Percentiles rank a stretch among this genome's conserved stretches.
Evolutionary conservation across 2,888 invertebrate species (phyloP).

Genomic region (Lasioglossum figueresi): DNA sequence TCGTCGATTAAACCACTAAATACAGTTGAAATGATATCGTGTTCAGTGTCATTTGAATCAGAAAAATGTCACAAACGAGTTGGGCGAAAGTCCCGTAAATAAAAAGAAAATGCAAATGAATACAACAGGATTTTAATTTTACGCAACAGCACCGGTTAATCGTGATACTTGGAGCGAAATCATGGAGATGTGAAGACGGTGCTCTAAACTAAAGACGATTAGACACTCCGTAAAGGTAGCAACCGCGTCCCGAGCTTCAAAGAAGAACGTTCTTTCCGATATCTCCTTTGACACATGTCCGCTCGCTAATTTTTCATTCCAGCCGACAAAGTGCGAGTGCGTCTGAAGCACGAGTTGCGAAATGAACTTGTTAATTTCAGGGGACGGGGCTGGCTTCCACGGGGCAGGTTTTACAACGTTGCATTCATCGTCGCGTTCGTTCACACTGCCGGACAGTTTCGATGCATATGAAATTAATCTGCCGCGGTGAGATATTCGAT

Average conservation of each 20-base stretch:
- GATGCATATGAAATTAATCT: conserved; percentile 64
- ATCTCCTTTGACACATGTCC: conserved; percentile 14
- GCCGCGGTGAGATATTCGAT: conserved; percentile 32
- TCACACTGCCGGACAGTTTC: conserved; percentile 59
- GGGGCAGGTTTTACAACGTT: conserved; percentile 48
- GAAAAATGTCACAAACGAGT: no score
- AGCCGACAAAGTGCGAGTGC: conserved; percentile 7
- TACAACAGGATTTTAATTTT: no score
- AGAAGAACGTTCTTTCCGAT: conserved; percentile 8
- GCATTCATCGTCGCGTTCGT: conserved; percentile 33
- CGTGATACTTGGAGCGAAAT: no score
- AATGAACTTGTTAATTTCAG: conserved; percentile 62
- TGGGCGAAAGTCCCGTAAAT: no score
- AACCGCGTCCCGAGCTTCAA: background rate
- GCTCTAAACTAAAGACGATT: background rate
- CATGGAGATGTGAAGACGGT: no score
- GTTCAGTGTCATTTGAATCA: no score
- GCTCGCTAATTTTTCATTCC: conserved; percentile 4
- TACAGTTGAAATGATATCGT: no score
- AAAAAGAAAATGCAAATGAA: no score
- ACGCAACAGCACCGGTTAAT: no score
- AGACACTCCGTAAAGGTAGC: background rate
- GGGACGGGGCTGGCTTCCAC: conserved; percentile 41
- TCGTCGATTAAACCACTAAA: no score
- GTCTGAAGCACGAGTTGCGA: conserved; percentile 21